Conservation (phyloP, 2,888 invertebrate genomes). For the Herminia tarsipennalis region DNA sequence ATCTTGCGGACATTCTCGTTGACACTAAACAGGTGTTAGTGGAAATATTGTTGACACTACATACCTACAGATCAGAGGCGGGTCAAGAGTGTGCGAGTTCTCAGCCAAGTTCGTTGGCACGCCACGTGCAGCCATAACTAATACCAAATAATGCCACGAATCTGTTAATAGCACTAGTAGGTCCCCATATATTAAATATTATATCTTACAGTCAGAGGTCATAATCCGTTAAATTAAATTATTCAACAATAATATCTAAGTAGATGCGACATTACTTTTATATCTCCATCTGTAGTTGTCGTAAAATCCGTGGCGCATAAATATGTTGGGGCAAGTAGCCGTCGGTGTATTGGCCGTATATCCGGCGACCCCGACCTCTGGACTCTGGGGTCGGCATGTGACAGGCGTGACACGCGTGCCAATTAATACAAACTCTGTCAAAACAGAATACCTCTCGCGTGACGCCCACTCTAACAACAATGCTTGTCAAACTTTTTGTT, state of each 20-base stretch:
- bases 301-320: conserved; percentile 14
- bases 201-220: conserved; percentile 15
- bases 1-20: too few species aligned
- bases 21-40: too few species aligned
- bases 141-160: conserved; percentile 2
- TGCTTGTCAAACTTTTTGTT: conserved; percentile 2
- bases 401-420: conserved; percentile 25
- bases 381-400: not conserved
- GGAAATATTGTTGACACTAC: too few species aligned
- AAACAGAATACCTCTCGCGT: conserved; percentile 20
- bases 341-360: conserved; percentile 9
- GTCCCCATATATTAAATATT: conserved; percentile 26
- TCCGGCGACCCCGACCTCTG: conserved; percentile 19
- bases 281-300: conserved; percentile 31
- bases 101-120: conserved; percentile 2
- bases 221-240: conserved; percentile 27
- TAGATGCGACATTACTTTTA: conserved; percentile 23
- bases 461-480: not conserved
- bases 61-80: not conserved
- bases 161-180: conserved; percentile 9
- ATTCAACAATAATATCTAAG: conserved; percentile 16
- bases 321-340: conserved; percentile 7
- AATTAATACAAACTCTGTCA: conserved; percentile 32
- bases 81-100: conserved; percentile 4
- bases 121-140: conserved; percentile 3